Evolutionary conservation across 2,888 invertebrate genomes (phyloP).

Genomic region (Drosophila paranaensis): DNA sequence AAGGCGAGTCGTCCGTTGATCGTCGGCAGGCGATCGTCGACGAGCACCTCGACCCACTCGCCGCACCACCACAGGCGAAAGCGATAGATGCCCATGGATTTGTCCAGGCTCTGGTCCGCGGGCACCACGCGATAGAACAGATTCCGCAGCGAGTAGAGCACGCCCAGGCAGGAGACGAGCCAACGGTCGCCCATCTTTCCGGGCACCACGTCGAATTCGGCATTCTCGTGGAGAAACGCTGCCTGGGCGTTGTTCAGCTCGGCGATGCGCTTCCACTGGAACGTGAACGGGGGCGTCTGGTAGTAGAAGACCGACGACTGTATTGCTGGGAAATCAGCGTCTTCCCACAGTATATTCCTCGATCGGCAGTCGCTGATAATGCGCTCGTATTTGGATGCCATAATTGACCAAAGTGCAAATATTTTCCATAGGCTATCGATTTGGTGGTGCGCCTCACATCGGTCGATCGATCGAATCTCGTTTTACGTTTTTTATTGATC

Average conservation of each 20-base stretch:
- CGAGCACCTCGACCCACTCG: conserved; percentile 95
- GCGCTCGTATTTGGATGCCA: conserved; percentile 89
- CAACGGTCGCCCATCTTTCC: conserved; percentile 97
- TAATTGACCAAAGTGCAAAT: conserved; percentile 37
- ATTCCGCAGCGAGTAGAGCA: conserved; percentile 93
- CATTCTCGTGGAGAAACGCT: conserved; percentile 85
- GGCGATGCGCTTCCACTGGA: conserved; percentile 95
- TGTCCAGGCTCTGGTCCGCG: conserved; percentile 93
- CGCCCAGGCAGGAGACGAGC: conserved; percentile 95
- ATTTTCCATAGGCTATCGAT: conserved; percentile 21
- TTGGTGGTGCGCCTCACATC: conserved; percentile 43
- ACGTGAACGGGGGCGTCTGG: conserved; percentile 96
- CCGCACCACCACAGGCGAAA: conserved; percentile 98
- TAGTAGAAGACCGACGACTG: conserved; percentile 96
- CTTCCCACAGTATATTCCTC: conserved; percentile 93
- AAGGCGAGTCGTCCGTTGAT: conserved; percentile 94
- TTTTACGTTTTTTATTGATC: conserved; percentile 15
- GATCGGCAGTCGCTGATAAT: conserved; percentile 92
- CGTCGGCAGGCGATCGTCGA: conserved; percentile 95
- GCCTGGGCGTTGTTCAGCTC: conserved; percentile 85
- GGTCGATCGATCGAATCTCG: conserved; percentile 1
- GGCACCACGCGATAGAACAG: conserved; percentile 96
- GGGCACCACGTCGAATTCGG: conserved; percentile 92
- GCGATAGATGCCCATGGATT: conserved; percentile 91
- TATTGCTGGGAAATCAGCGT: conserved; percentile 95